Base-by-base conservation (phyloP, 2,113 vertebrate genomes). In the Scopus umbretta region DNA sequence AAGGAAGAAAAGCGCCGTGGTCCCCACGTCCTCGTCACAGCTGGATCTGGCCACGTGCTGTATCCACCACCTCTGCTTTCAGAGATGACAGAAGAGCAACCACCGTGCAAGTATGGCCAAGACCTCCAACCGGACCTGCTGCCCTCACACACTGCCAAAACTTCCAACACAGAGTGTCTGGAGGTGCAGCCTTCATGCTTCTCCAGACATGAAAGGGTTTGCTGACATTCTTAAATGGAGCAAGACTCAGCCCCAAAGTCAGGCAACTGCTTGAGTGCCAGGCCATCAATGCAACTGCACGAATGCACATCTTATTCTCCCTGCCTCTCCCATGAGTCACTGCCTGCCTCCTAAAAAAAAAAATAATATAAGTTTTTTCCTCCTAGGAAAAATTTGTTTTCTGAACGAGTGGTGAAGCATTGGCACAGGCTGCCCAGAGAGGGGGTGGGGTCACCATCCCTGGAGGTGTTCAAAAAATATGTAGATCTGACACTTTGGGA, bases 71-170 rank as follows among this genome's bases (percentile, higher is more conserved):
- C 19, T 70, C 50, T 56, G 36, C 22, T 61, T 74, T 68, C 20
- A 21, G 42, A 49, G 16, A 29, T 47, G 29, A 32, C 29, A 38
- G 34, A 61, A 61, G 13, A 72, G 40, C 27, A 43, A 23, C 16
- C 21, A 11, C 26, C 23, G 17, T 1, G 3, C 7, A 32, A 82
- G 16, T 3, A 26, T 0, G 4, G 40, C 27, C 10, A 2, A 70
- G 36, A 52, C 13, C 23, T 70, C 29, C 17, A 49, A 25, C 49
- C 2, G 0, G 5, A 23, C 2, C 0, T 1, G 13, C 18, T 25
- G 38, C 27, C 40, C 61, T 72, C 47, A 13, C 1, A 4, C 11
- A 10, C 12, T 21, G 30, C 55, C 9, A 38, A 25, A 58, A 21
- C 27, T 40, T 71, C 26, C 36, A 38, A 13, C 16, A 4, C 32